Evolutionary conservation across 2,888 invertebrate genomes (phyloP).

Genomic region (Dysmachus trigonus): DNA sequence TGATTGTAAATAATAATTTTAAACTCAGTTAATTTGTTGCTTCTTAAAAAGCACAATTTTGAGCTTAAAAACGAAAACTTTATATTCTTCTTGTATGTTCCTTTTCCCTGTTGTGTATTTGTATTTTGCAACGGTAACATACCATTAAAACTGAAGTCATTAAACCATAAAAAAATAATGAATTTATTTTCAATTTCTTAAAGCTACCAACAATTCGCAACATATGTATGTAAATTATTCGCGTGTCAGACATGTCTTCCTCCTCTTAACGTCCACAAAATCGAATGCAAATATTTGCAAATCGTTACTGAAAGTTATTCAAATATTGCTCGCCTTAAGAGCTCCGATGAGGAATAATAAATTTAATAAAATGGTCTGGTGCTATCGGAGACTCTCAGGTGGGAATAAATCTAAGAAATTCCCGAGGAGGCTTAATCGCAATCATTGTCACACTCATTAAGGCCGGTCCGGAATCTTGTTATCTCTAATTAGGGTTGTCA

Average conservation of each 20-base stretch:
- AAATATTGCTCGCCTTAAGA: neutral
- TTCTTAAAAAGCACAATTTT: too few species aligned
- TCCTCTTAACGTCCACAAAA: neutral
- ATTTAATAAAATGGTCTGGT: neutral
- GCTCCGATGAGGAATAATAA: neutral
- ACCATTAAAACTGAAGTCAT: neutral
- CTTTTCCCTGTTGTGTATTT: too few species aligned
- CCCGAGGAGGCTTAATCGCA: neutral
- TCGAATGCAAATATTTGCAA: neutral
- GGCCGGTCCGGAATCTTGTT: conserved; percentile 5
- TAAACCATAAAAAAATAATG: neutral
- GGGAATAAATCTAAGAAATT: neutral
- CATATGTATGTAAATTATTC: neutral
- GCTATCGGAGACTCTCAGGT: neutral
- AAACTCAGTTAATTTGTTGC: too few species aligned
- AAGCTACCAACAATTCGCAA: neutral
- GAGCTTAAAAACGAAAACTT: too few species aligned
- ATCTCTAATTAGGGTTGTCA: conserved; percentile 37
- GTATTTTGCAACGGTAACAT: too few species aligned
- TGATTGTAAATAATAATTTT: too few species aligned
- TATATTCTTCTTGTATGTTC: too few species aligned
- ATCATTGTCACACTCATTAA: neutral
- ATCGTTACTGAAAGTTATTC: neutral
- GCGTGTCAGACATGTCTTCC: neutral
- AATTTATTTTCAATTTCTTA: neutral